Evolutionary conservation across 2,797 vertebrate genomes (phyloP), one percentile per base, ranked within the genome.

Genomic region (Sciurus carolinensis): DNA sequence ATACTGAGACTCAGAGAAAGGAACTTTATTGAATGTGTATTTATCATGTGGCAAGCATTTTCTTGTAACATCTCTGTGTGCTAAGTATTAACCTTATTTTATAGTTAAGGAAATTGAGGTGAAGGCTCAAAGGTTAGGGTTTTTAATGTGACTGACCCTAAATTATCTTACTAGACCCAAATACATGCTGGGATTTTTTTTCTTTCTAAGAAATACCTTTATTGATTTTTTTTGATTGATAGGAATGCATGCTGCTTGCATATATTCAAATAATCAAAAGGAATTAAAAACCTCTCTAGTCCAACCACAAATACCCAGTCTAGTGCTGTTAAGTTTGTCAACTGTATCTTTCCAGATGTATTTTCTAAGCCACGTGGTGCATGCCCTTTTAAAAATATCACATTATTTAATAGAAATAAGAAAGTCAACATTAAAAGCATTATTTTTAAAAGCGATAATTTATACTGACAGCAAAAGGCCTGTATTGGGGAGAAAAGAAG

Each of bases 321-420:
- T 71, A 66, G 33, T 80, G 28, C n/a, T 84, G 0, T 88, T 87
- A 96, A 81, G n/a, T 54, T 90, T 94, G 33, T 85, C 67, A 93
- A 52, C 64, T 95, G 3, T 88, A 44, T 89, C n/a, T 50, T 89
- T 91, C 79, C 73, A 89, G 52, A 30, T 86, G 36, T 71, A 95
- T 83, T 71, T 91, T 87, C 75, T 57, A 90, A 95, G 39, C 22
- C 66, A 76, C 39, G 39, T 54, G 47, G 67, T 7, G 18, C 64
- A 85, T 52, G 22, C 30, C 52, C 52, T 97, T 96, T 82, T 69
- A 59, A 95, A 89, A 94, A 82, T 52, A 87, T 17, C 33, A 30
- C 54, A 83, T 72, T 75, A 72, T 86, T 93, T 84, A 94, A 93
- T 73, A 92, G 81, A 95, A 97, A 92, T 52, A n/a, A 33, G 39